These are phyloP conservation scores for Lepisosteus oculatus DNA, from an alignment of 2,113 vertebrate genomes.

Conservation along the genomic window DNA sequence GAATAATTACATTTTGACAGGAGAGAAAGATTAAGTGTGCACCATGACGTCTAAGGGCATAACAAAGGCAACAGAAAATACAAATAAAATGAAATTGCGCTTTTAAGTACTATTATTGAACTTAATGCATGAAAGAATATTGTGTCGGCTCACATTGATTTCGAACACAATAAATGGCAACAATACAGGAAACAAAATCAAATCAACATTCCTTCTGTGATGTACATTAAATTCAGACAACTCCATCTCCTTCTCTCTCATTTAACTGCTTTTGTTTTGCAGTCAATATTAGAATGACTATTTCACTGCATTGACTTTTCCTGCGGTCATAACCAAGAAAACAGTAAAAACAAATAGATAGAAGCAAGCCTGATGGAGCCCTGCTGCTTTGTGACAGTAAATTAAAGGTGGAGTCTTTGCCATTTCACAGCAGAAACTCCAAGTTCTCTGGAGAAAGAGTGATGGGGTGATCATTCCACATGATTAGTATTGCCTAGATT, in stretches of 20 bases:
- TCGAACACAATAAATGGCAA: slow-evolving; percentile 1
- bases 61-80: neutral
- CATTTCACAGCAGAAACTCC: neutral
- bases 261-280: neutral
- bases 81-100: slow-evolving; percentile 10
- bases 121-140: slow-evolving; percentile 2
- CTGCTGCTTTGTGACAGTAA: neutral
- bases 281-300: neutral
- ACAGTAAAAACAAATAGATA: neutral
- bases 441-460: neutral
- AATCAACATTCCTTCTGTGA: neutral
- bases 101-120: slow-evolving; percentile 10
- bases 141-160: slow-evolving; percentile 3
- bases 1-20: neutral
- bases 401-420: neutral
- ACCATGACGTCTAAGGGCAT: neutral
- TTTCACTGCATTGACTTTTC: slow-evolving; percentile 8
- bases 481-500: slow-evolving; percentile 1
- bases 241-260: slow-evolving; percentile 7
- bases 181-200: slow-evolving; percentile 4
- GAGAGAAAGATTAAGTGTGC: neutral
- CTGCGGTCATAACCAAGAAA: neutral
- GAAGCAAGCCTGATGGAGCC: neutral
- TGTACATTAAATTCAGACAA: slow-evolving; percentile 5
- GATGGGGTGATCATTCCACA: neutral